Evolutionary conservation across 2,888 invertebrate species (phyloP).

Genomic region (Leucoma salicis): DNA sequence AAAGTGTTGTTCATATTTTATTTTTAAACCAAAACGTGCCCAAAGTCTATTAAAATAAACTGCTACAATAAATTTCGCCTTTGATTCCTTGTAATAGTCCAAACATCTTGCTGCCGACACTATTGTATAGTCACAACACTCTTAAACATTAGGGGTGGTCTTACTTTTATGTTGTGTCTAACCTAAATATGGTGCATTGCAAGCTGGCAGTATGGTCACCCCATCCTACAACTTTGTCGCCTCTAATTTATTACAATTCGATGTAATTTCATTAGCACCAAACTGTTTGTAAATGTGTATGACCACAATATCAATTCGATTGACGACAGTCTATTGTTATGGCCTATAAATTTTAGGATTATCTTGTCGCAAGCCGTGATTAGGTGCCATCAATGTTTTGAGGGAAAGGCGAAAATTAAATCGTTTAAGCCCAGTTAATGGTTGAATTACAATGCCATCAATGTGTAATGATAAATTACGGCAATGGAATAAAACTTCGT

Average conservation of each 20-base stretch:
- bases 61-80: slow-evolving; percentile 47
- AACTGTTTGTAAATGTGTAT: slow-evolving; percentile 70
- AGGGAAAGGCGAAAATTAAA: slow-evolving; percentile 76
- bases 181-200: slow-evolving; percentile 60
- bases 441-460: slow-evolving; percentile 53
- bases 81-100: slow-evolving; percentile 28
- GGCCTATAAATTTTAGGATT: slow-evolving; percentile 78
- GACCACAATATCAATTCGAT: slow-evolving; percentile 58
- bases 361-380: slow-evolving; percentile 74
- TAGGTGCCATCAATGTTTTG: slow-evolving; percentile 68
- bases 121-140: slow-evolving; percentile 38
- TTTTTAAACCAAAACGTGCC: slow-evolving; percentile 23
- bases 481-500: slow-evolving; percentile 35
- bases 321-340: slow-evolving; percentile 70
- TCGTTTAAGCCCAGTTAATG: slow-evolving; percentile 71
- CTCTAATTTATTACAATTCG: slow-evolving; percentile 70
- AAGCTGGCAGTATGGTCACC: slow-evolving; percentile 56
- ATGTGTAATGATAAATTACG: slow-evolving; percentile 55
- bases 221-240: slow-evolving; percentile 53
- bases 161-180: slow-evolving; percentile 57
- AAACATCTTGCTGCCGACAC: slow-evolving; percentile 45
- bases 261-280: slow-evolving; percentile 76
- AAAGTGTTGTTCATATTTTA: slow-evolving; percentile 16
- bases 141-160: slow-evolving; percentile 68
- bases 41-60: slow-evolving; percentile 31